These are phyloP conservation scores for Eulemur macaco DNA, from an alignment of 2,113 vertebrate species.

Conservation along the genomic window DNA sequence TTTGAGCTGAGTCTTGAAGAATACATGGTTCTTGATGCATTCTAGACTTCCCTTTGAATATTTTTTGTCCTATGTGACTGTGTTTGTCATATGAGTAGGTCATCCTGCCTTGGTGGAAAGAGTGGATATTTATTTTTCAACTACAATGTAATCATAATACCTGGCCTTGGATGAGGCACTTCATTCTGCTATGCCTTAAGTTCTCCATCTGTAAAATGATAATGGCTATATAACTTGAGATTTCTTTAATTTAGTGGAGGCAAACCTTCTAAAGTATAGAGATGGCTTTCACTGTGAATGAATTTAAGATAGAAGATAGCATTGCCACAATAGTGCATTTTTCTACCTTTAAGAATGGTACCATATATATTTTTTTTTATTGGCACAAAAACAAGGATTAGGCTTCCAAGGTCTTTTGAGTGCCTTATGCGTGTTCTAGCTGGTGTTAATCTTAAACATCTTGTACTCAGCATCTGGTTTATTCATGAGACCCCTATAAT, in stretches of 20 bases:
- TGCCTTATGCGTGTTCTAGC: constrained; percentile 51
- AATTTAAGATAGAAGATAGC: constrained; percentile 36
- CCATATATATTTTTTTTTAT: background rate
- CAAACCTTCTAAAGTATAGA: constrained; percentile 48
- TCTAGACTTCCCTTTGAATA: background rate
- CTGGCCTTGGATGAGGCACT: background rate
- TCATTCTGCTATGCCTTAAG: constrained; percentile 30
- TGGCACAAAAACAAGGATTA: constrained; percentile 6
- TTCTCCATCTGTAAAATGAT: constrained; percentile 45
- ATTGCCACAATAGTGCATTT: background rate
- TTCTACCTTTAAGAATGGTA: constrained; percentile 31
- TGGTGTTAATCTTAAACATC: constrained; percentile 46
- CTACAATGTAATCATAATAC: background rate
- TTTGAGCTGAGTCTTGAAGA: constrained; percentile 30
- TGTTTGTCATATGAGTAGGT: background rate
- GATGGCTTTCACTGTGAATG: constrained; percentile 30
- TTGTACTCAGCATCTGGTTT: constrained; percentile 63
- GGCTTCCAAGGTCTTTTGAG: constrained; percentile 16
- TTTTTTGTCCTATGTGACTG: background rate
- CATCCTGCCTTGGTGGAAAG: background rate
- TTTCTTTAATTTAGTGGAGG: constrained; percentile 46
- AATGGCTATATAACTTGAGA: constrained; percentile 32
- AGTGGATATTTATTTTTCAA: constrained; percentile 38
- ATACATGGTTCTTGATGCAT: constrained; percentile 29
- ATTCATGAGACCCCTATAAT: constrained; percentile 46